Conservation (phyloP, 2,797 vertebrate genomes). For the Luscinia megarhynchos region DNA sequence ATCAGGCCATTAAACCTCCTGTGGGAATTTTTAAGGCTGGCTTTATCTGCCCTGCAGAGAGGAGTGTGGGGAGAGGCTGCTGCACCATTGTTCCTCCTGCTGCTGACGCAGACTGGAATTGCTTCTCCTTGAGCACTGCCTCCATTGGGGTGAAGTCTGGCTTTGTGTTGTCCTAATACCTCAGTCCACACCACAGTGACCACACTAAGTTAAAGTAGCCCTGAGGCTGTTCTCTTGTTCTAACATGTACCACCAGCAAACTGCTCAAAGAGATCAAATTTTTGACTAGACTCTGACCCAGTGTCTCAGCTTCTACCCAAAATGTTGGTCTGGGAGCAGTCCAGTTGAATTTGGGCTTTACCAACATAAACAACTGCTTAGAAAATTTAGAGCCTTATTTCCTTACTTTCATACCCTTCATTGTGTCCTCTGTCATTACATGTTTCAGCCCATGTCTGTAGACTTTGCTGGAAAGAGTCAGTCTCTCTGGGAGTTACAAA, state of each 20-base stretch:
- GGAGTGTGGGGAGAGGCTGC: background rate
- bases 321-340: background rate
- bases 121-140: background rate
- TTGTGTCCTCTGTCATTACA: background rate
- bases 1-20: background rate
- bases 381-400: background rate
- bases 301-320: background rate
- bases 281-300: background rate
- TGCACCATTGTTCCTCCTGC: background rate
- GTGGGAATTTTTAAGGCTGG: background rate
- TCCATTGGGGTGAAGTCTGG: background rate
- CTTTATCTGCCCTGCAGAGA: constrained; percentile 20
- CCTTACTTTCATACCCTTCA: background rate
- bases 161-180: background rate
- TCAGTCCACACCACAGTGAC: constrained; percentile 37
- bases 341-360: background rate
- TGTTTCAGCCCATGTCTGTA: background rate
- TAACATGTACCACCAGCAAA: background rate
- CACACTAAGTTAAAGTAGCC: background rate
- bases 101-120: background rate
- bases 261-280: background rate
- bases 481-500: background rate
- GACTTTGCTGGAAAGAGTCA: background rate
- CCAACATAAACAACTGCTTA: background rate
- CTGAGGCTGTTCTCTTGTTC: background rate